phyloP scores from a whole-genome alignment of 1,140 invertebrate species.

The Teleopsis dalmanni region DNA sequence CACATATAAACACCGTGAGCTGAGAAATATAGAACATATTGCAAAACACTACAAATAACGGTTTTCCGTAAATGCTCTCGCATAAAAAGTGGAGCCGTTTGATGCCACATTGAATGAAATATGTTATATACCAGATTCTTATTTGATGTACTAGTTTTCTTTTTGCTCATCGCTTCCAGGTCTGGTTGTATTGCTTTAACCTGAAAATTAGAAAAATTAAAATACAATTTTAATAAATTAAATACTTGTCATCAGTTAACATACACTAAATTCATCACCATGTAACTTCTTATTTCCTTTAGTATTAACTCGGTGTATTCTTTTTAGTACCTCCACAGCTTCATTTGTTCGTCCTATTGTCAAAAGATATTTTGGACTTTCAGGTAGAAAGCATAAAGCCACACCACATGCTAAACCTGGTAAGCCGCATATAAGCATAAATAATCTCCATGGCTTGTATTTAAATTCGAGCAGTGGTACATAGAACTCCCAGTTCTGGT shows the following conservation, averaged over 20 bases:
- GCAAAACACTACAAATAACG: constrained; percentile 45
- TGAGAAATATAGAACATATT: constrained; percentile 47
- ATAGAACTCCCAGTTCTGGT: constrained; percentile 46
- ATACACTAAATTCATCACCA: neutral
- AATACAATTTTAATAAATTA: neutral
- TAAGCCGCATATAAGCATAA: constrained; percentile 55
- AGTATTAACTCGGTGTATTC: constrained; percentile 51
- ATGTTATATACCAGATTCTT: neutral
- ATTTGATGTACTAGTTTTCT: neutral
- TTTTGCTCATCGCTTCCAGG: neutral
- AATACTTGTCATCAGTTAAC: neutral
- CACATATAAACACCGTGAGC: constrained; percentile 50
- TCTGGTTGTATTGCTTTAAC: constrained; percentile 6
- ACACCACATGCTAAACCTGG: constrained; percentile 54
- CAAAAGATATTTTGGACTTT: constrained; percentile 64
- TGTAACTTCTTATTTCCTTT: constrained; percentile 27
- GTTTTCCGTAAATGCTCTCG: constrained; percentile 45
- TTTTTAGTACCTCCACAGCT: constrained; percentile 49
- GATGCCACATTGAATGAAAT: constrained; percentile 40
- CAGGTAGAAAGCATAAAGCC: constrained; percentile 55
- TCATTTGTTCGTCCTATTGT: constrained; percentile 49
- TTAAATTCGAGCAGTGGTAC: constrained; percentile 42
- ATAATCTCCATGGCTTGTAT: constrained; percentile 60
- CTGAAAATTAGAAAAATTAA: constrained; percentile 1
- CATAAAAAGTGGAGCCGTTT: constrained; percentile 47